Evolutionary conservation across 2,113 vertebrate species (phyloP).

Genomic region (Pedetes capensis): DNA sequence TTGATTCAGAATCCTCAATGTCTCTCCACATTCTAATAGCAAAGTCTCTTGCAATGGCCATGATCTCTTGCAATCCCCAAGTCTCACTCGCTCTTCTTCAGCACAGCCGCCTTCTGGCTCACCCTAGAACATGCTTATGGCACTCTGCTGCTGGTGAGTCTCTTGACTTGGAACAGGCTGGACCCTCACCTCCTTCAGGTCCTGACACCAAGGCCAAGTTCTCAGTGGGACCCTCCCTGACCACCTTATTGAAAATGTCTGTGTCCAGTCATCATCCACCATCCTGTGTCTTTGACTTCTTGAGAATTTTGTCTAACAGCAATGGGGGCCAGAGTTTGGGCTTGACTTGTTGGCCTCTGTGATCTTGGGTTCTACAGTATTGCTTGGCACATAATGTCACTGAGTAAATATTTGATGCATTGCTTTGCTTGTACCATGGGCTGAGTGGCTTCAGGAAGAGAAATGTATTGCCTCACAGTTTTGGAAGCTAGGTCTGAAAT

Average conservation of each 20-base stretch:
- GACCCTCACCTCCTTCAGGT: background rate
- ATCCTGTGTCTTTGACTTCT: background rate
- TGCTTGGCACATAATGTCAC: background rate
- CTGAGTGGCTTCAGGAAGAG: background rate
- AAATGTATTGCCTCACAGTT: background rate
- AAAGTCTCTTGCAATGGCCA: background rate
- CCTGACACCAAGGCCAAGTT: background rate
- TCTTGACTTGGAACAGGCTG: background rate
- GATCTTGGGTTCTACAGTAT: background rate
- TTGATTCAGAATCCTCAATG: background rate
- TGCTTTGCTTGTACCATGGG: background rate
- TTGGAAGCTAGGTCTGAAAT: background rate
- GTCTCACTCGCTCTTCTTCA: background rate
- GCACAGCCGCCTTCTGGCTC: background rate
- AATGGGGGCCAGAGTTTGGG: background rate
- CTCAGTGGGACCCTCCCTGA: background rate
- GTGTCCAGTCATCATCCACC: background rate
- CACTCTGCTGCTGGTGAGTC: background rate
- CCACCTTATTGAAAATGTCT: no score
- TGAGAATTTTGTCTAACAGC: background rate
- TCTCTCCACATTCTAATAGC: background rate
- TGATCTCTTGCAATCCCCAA: fast-evolving
- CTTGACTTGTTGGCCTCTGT: background rate
- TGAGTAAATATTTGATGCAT: background rate
- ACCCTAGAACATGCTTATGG: background rate